Base-by-base conservation (phyloP, 2,797 vertebrate genomes). In the Spinibarbus caldwelli region DNA sequence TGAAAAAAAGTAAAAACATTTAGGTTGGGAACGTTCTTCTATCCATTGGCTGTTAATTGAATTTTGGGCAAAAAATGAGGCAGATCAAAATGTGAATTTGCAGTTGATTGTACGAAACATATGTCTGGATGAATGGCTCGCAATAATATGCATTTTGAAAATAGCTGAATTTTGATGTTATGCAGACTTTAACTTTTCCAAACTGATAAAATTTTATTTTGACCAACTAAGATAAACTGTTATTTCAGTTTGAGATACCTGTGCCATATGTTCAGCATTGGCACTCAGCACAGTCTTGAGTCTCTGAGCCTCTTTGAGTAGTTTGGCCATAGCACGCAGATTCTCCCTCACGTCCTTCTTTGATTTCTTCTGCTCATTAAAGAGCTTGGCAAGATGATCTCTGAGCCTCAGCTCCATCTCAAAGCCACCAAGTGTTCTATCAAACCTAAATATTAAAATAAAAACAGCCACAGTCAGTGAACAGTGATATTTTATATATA, bases 251-350 rank as follows among this genome's bases (percentile, higher is more conserved):
- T 36, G 31, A 19, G 17, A 67, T 67, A 98, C 98, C 97, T 99
- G 98, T 0, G 97, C 97, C 93, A 93, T 88, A 83, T 98, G 97
- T 84, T 99, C 98, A 0, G 92, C 91, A 0, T 99, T 99, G 0
- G 97, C 98, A 0, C 98, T 99, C 59, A 99, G 93, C 78, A 99
- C 94, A 0, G 97, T 99, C 90, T 99, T 99, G 36, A 99, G 92
- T 43, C 97, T 95, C 90, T 98, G 98, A 23, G 98, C 98, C 90
- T 99, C 98, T 90, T 98, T 99, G 78, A 99, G 95, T 3, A 99
- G 95, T 84, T 99, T 99, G 86, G 97, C 96, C 98, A 99, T 99
- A 62, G 98, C 97, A 0, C 98, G 93, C 3, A 95, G 94, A 59
- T 97, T 98, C 89, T 96, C 95, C 21, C 91, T 94, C 70, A 99